These are phyloP conservation scores for Mormyrops boulengeri DNA, from an alignment of 2,797 vertebrate species.

Conservation along the genomic window DNA sequence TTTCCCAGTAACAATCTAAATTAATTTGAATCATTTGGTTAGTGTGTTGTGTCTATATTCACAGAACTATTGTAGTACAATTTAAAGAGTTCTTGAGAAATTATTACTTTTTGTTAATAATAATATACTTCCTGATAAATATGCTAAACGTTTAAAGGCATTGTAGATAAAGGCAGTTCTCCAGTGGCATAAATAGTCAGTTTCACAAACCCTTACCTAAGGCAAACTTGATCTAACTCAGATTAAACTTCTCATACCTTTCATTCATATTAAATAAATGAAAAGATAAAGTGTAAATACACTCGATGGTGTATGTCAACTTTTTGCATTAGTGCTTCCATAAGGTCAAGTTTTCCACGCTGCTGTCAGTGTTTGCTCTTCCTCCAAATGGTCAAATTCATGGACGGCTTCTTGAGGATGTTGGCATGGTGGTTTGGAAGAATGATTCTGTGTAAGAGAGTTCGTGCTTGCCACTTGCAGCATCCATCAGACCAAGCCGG, in stretches of 20 bases:
- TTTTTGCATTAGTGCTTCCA: not conserved
- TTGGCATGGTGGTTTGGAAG: conserved; percentile 15
- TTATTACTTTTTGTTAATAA: not conserved
- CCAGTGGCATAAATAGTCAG: not conserved
- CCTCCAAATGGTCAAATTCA: not conserved
- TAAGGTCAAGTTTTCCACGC: not conserved
- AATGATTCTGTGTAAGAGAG: conserved; percentile 30
- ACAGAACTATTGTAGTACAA: not conserved
- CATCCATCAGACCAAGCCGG: conserved; percentile 42
- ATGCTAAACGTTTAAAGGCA: not conserved
- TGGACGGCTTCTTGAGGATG: conserved; percentile 1
- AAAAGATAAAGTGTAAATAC: not conserved
- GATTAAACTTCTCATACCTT: not conserved
- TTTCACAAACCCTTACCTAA: not conserved
- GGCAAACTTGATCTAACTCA: not conserved
- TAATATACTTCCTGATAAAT: not conserved
- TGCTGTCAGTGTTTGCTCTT: not conserved
- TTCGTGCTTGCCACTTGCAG: conserved; percentile 29
- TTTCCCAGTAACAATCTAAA: not conserved
- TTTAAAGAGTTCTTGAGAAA: not conserved
- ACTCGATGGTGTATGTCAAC: not conserved
- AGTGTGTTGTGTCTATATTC: not conserved
- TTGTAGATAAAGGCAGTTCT: not conserved
- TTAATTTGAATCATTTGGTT: not conserved
- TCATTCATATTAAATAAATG: not conserved